Percentiles rank a stretch among this genome's conserved stretches.
These are phyloP conservation scores for Clamator glandarius DNA, from an alignment of 2,797 vertebrate species.

Conservation along the genomic window DNA sequence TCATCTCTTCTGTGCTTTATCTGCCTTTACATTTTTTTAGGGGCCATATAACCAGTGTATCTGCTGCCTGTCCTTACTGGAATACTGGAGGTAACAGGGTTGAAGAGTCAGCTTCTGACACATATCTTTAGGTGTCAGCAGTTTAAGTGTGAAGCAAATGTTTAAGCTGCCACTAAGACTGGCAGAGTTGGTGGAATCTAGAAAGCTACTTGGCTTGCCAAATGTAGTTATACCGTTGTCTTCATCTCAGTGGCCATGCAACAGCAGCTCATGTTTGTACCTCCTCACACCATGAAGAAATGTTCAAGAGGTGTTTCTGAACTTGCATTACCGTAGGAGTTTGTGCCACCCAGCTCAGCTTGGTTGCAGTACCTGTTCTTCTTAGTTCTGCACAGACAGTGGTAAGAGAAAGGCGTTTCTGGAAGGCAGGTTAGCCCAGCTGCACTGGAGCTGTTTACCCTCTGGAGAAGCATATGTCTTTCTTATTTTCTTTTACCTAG, in stretches of 20 bases:
- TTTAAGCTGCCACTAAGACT: neutral
- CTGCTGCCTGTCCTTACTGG: neutral
- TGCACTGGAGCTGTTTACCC: neutral
- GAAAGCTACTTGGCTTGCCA: neutral
- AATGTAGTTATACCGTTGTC: neutral
- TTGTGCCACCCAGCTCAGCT: neutral
- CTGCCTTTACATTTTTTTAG: neutral
- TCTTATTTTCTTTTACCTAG: neutral
- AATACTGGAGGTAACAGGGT: neutral
- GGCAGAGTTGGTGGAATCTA: neutral
- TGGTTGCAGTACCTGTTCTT: too few relatives aligned
- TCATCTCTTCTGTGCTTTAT: neutral
- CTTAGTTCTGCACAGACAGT: fast-evolving
- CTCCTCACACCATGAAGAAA: neutral
- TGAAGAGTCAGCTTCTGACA: neutral
- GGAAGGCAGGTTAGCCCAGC: neutral
- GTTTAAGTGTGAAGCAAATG: neutral
- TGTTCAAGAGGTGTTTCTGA: neutral
- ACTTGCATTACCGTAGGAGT: neutral
- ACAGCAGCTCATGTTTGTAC: neutral
- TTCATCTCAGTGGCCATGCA: neutral
- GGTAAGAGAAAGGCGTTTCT: neutral
- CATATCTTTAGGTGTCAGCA: neutral
- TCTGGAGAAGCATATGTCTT: neutral
- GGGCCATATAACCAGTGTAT: neutral